These are phyloP conservation scores for Hippocampus kuda DNA, from an alignment of 2,797 vertebrate genomes.

Conservation along the genomic window DNA sequence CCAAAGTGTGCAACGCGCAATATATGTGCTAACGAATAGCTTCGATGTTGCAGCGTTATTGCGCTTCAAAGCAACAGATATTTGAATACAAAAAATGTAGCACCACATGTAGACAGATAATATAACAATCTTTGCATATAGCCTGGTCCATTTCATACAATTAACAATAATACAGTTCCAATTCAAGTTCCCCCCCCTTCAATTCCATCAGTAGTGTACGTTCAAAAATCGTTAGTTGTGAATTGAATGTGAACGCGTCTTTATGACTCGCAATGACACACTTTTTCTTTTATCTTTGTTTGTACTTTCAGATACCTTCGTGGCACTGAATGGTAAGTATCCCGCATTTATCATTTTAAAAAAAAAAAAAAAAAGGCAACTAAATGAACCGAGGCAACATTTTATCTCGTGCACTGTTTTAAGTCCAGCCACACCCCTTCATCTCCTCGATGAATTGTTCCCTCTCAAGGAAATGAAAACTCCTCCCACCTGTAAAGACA, in stretches of 20 bases:
- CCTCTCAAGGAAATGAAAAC: conserved; percentile 65
- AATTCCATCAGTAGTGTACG: no score
- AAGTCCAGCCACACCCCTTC: conserved; percentile 52
- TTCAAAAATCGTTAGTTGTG: no score
- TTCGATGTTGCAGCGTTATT: neutral
- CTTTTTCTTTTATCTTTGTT: conserved; percentile 39
- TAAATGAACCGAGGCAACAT: conserved; percentile 40
- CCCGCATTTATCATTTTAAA: conserved; percentile 16
- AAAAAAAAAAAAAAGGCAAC: conserved; percentile 27
- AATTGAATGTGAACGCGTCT: neutral
- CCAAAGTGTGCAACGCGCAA: neutral
- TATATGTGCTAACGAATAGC: neutral
- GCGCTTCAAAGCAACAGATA: no score
- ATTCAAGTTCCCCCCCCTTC: no score
- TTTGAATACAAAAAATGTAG: no score
- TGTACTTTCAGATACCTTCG: conserved; percentile 89
- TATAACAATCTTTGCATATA: no score
- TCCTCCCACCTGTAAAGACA: conserved; percentile 50
- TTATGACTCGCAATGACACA: conserved; percentile 38
- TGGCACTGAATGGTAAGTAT: conserved; percentile 97
- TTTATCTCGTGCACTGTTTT: conserved; percentile 54
- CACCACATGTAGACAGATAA: no score
- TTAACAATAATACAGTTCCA: no score
- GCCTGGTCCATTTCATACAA: no score
- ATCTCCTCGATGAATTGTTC: conserved; percentile 57